Evolutionary conservation across 2,113 vertebrate genomes (phyloP), one percentile per base, ranked within the genome.

Genomic region (Lophius piscatorius): DNA sequence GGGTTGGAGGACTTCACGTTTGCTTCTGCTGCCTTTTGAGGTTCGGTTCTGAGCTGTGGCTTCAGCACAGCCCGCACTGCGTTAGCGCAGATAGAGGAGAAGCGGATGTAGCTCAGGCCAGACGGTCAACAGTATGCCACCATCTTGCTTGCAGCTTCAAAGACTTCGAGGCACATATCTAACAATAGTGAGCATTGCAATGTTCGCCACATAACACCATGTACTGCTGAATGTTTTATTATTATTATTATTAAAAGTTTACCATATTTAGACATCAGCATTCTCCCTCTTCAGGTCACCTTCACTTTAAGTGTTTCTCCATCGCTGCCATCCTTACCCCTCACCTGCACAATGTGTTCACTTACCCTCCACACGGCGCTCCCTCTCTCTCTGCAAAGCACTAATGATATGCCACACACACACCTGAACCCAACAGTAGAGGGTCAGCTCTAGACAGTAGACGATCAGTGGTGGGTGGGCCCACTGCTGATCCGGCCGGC

Each of bases 71-170:
- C 93, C 1, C 97, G 81, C 9, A 99, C 92, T 0, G 80, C 95
- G 46, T 73, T 91, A 0, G 96, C 97, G 22, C 96, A 98, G 86
- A 99, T 94, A 63, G 94, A 90, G 1, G 95, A 98, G 70, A 91
- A 98, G 1, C 95, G 94, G 84, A 97, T 96, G 88, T 98, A 98
- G 80, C 95, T 97, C n/a, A n/a, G n/a, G n/a, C n/a, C n/a, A n/a
- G n/a, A n/a, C n/a, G n/a, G n/a, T n/a, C n/a, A n/a, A n/a, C n/a
- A n/a, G n/a, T n/a, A n/a, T n/a, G n/a, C n/a, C n/a, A n/a, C n/a
- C n/a, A n/a, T n/a, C n/a, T n/a, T n/a, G n/a, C n/a, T n/a, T n/a
- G n/a, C n/a, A n/a, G n/a, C n/a, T n/a, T n/a, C n/a, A n/a, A n/a
- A n/a, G n/a, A n/a, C n/a, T n/a, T n/a, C n/a, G n/a, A n/a, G n/a